Base-by-base conservation (phyloP, 2,113 vertebrate species). In the Prionailurus bengalensis region DNA sequence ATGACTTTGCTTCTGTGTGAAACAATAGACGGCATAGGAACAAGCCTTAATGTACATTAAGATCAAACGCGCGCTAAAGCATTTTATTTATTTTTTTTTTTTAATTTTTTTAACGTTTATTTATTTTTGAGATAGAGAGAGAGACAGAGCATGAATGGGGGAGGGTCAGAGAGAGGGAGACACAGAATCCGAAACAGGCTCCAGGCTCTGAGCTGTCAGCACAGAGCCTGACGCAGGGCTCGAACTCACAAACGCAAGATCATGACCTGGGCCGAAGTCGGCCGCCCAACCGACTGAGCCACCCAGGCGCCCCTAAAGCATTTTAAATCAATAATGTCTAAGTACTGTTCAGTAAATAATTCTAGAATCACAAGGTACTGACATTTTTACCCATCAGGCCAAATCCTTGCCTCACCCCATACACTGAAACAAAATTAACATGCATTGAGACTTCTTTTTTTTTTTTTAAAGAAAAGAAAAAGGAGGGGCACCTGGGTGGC, bases 351-450 rank as follows among this genome's bases (percentile, higher is more conserved):
- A 65, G 55, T 45, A 94, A 92, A 10, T 81, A 91, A 89, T 88
- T 73, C 79, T 61, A 14, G 13, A 93, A 63, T 27, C 15, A 3
- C 39, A 42, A 65, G 25, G 45, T 81, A 39, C 12, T 82, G 61
- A 53, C 29, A 10, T 55, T 89, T 86, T 33, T 84, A 63, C 58
- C 19, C 74, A 80, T 14, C 55, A 84, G 91, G 42, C 61, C 68
- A 90, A 95, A 61, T 3, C 29, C 17, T 84, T 61, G 33, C 61
- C 68, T 90, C 63, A 94, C 1, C 58, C 33, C 21, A 45, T 25
- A 82, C 36, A 92, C 3, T 81, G 73, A 78, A 86, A 96, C 70
- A 63, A 89, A 94, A 92, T 29, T 79, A 79, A 82, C 48, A 76
- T 4, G 39, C 33, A 58, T 0, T 55, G 10, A 61, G 27, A 83